A percentile compares a stretch with the other conserved stretches of the same genome.
Evolutionary conservation across 1,140 invertebrate genomes (phyloP).

Genomic region (Cephus cinctus): DNA sequence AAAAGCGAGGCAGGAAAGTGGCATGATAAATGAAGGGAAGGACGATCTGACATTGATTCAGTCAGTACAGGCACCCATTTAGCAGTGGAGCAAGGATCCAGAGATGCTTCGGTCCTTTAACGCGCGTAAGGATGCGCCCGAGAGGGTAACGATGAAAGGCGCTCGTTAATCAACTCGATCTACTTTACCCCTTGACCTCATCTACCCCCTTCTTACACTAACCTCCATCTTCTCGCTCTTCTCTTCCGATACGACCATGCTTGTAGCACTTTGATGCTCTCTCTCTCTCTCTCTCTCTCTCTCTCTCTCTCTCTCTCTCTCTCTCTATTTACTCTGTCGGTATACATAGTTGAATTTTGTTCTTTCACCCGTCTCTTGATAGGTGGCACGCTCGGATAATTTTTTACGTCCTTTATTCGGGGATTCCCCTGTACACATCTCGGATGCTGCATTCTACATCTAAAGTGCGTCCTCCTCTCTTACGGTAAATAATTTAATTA

Average conservation of each 20-base stretch:
- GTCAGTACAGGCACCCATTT: conserved; percentile 30
- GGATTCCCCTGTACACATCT: too few relatives aligned
- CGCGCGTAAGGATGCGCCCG: conserved; percentile 22
- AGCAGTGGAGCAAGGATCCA: conserved; percentile 19
- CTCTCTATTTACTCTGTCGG: neutral
- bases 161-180: conserved; percentile 29
- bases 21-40: conserved; percentile 27
- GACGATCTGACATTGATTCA: conserved; percentile 29
- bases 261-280: neutral
- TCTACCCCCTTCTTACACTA: conserved; percentile 13
- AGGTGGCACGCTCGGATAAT: too few relatives aligned
- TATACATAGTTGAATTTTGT: neutral
- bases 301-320: conserved; percentile 2
- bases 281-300: conserved; percentile 15
- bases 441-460: too few relatives aligned
- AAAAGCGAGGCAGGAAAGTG: conserved; percentile 16
- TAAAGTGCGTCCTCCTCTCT: too few relatives aligned
- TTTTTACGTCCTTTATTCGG: too few relatives aligned
- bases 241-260: neutral
- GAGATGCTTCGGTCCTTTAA: conserved; percentile 24
- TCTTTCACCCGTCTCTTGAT: too few relatives aligned
- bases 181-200: conserved; percentile 13
- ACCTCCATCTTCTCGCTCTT: conserved; percentile 4
- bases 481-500: too few relatives aligned
- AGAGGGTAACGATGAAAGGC: conserved; percentile 21